These are phyloP conservation scores for Tautogolabrus adspersus DNA, from an alignment of 2,113 vertebrate genomes.

Conservation along the genomic window DNA sequence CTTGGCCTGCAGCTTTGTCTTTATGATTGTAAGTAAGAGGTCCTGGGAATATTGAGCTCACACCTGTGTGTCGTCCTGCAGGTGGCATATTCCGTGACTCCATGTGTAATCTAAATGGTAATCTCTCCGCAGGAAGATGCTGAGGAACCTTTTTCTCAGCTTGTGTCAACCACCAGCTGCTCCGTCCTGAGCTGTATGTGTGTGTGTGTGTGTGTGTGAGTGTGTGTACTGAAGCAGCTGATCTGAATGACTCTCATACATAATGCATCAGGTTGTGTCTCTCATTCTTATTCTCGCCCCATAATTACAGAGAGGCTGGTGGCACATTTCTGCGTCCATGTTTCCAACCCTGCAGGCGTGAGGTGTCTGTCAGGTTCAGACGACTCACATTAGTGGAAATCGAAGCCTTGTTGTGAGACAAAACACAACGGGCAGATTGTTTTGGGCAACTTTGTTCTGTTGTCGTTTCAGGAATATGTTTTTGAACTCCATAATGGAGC, in stretches of 20 bases:
- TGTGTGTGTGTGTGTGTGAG: background rate
- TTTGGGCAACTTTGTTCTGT: background rate
- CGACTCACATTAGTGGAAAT: background rate
- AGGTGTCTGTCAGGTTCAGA: constrained; percentile 9
- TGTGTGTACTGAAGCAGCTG: constrained; percentile 24
- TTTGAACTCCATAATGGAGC: background rate
- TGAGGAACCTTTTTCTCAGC: background rate
- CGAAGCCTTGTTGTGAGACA: background rate
- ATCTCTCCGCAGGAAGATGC: constrained; percentile 1
- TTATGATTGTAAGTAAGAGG: background rate
- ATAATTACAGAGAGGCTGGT: constrained; percentile 36
- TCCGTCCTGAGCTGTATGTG: background rate
- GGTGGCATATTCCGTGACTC: background rate
- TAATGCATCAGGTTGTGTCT: constrained; percentile 55
- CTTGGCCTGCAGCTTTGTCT: background rate
- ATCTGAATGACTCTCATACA: constrained; percentile 55
- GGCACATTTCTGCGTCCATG: background rate
- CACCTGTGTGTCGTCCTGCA: background rate
- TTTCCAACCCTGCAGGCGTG: constrained; percentile 22
- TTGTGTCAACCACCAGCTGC: constrained; percentile 19
- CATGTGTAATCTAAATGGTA: constrained; percentile 38
- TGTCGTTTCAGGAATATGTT: background rate
- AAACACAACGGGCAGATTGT: background rate
- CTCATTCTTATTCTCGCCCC: constrained; percentile 25
- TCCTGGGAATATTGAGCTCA: background rate